Base-by-base conservation (phyloP, 2,113 vertebrate genomes). In the Myodes glareolus region DNA sequence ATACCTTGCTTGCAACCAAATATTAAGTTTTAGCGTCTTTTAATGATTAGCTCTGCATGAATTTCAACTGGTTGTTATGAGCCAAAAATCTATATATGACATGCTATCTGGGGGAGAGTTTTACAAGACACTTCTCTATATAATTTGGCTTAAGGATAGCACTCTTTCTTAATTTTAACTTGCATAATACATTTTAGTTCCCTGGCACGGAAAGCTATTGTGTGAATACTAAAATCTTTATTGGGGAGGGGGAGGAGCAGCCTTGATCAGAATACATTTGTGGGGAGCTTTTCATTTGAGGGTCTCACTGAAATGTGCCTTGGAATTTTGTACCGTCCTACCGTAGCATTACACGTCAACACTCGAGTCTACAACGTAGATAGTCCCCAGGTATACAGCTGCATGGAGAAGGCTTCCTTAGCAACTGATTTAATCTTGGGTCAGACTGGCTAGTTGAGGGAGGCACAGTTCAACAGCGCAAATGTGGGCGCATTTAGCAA, bases 341-440 rank as follows among this genome's bases (percentile, higher is more conserved):
- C 33, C 47, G 90, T 80, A 36, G 29, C 21, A 82, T 95, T 73
- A 68, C 3, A 70, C 4, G 73, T 86, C 14, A 65, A 94, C 75
- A 33, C 90, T 52, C 25, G 58, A 50, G 58, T 85, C 23, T 91
- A 45, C 68, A 45, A 61, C 81, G 58, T 9, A 72, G 73, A 70
- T 9, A 72, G 67, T 80, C 16, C 70, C 90, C 19, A 81, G 65
- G 75, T 73, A 86, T 39, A 65, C 8, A 72, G 75, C 55, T 73
- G 92, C 70, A n/a, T n/a, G 90, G 81, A 94, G 70, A 93, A 92
- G 94, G 90, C 88, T 95, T 81, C 45, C 91, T 80, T 94, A 86
- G 94, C 91, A 90, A 23, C 91, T 92, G 87, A 93, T 87, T 96
- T 96, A 93, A 96, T 91, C 75, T 94, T 75, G 67, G 90, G 82